phyloP scores from a whole-genome alignment of 2,113 vertebrate genomes.

The Lichenostomus cassidix region DNA sequence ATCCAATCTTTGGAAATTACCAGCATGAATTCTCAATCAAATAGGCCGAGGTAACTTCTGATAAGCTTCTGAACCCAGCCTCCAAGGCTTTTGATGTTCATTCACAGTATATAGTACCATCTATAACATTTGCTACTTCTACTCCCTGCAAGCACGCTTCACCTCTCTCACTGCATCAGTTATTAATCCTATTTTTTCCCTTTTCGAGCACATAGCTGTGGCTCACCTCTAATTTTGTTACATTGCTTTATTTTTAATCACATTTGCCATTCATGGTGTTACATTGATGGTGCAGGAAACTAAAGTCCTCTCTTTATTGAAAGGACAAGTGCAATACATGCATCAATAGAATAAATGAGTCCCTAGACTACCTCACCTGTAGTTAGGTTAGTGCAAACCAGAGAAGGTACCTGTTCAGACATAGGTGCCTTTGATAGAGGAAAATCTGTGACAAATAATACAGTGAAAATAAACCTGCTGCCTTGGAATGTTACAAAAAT shows the following conservation, averaged over 20 bases:
- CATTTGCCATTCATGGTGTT: background rate
- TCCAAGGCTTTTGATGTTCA: conserved; percentile 28
- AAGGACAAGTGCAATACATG: background rate
- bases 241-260: conserved; percentile 32
- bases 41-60: conserved; percentile 43
- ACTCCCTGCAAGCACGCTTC: conserved; percentile 18
- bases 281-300: background rate
- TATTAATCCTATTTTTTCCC: conserved; percentile 39
- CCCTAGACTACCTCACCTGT: background rate
- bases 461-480: background rate
- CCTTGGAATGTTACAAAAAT: background rate
- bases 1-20: conserved; percentile 60
- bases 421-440: background rate
- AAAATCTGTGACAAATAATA: background rate
- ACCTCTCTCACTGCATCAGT: conserved; percentile 19
- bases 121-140: conserved; percentile 45
- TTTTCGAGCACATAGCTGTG: background rate
- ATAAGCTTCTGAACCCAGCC: conserved; percentile 53
- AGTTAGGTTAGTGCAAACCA: background rate
- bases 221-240: conserved; percentile 26
- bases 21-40: conserved; percentile 60
- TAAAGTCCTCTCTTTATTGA: background rate
- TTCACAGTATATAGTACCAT: background rate
- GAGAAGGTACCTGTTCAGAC: background rate
- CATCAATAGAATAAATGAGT: background rate